phyloP scores from a whole-genome alignment of 1,140 invertebrate species.

The Dreissena rostriformis region DNA sequence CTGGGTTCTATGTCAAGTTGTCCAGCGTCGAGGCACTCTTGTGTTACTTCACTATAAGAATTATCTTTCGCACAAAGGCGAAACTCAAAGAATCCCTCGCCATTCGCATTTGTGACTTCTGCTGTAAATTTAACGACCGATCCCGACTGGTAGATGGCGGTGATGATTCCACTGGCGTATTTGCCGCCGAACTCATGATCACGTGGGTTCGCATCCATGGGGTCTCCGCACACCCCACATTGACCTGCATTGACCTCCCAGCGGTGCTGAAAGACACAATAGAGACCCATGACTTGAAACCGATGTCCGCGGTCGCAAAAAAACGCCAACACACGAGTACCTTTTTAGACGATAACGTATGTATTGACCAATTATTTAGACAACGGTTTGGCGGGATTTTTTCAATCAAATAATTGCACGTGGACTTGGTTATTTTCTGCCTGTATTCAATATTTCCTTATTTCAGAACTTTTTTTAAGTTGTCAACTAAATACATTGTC shows the following conservation, averaged over 20 bases:
- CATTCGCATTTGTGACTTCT: slow-evolving; percentile 32
- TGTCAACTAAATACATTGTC: no score
- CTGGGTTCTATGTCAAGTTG: slow-evolving; percentile 42
- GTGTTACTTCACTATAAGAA: slow-evolving; percentile 61
- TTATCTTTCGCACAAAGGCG: slow-evolving; percentile 83
- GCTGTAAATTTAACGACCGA: background rate
- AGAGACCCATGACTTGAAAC: no score
- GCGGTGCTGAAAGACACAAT: slow-evolving; percentile 15
- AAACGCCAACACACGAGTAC: no score
- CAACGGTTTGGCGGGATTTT: no score
- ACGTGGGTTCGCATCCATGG: slow-evolving; percentile 53
- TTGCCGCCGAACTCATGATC: slow-evolving; percentile 59
- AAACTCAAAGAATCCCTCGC: slow-evolving; percentile 70
- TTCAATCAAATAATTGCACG: no score
- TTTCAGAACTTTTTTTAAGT: no score
- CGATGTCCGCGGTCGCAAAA: no score
- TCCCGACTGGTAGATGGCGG: slow-evolving; percentile 46
- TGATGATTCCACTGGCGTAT: slow-evolving; percentile 64
- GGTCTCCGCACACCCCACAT: slow-evolving; percentile 82
- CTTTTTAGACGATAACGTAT: no score
- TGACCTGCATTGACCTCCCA: slow-evolving; percentile 69
- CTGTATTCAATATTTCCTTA: no score
- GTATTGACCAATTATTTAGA: no score
- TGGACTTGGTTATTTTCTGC: no score
- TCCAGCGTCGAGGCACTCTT: slow-evolving; percentile 69